Percentiles rank a stretch among this genome's conserved stretches.
Conservation (phyloP, 2,888 invertebrate genomes). For the Plemyria rubiginata region DNA sequence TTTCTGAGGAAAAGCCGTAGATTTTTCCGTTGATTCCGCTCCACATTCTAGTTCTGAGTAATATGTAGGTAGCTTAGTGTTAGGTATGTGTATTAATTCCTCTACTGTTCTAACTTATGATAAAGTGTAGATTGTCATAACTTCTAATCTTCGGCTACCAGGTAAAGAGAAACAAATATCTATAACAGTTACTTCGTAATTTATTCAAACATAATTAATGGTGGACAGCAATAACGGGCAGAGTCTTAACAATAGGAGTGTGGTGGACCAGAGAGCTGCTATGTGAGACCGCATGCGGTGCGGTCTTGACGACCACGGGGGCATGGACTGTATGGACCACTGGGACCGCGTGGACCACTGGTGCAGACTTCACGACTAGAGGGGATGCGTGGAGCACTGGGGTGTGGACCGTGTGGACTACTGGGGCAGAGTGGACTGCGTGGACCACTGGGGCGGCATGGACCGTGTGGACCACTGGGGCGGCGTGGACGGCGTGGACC, state of each 20-base stretch:
- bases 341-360: conserved; percentile 61
- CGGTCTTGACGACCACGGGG: conserved; percentile 71
- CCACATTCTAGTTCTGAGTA: conserved; percentile 19
- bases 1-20: conserved; percentile 15
- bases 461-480: conserved; percentile 1
- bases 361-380: conserved; percentile 50
- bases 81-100: background rate
- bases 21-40: conserved; percentile 28
- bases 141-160: too few relatives aligned
- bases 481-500: background rate
- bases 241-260: conserved; percentile 63
- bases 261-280: conserved; percentile 74
- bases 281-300: conserved; percentile 68
- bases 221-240: conserved; percentile 70
- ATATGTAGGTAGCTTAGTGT: background rate
- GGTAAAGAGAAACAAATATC: background rate
- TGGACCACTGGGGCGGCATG: conserved; percentile 52
- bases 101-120: too few relatives aligned
- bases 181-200: conserved; percentile 42
- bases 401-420: conserved; percentile 54
- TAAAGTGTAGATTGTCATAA: too few relatives aligned
- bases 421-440: conserved; percentile 53
- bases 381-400: conserved; percentile 49
- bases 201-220: conserved; percentile 54
- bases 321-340: conserved; percentile 61